Evolutionary conservation across 2,797 vertebrate species (phyloP).

Genomic region (Macrochelys suwanniensis): DNA sequence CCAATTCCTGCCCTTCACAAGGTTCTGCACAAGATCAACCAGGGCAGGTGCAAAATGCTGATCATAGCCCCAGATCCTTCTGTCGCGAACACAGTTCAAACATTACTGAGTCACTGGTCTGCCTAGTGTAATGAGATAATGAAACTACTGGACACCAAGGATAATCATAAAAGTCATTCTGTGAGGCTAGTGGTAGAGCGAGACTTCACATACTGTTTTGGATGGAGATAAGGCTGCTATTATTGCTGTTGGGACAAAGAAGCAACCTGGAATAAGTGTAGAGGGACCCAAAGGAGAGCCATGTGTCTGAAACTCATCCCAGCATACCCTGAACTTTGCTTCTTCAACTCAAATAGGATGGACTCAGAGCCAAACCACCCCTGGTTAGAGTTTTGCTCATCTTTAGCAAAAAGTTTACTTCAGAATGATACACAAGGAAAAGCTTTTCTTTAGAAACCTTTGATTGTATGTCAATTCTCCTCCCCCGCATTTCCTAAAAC

Average conservation of each 20-base stretch:
- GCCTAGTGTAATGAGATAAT: background rate
- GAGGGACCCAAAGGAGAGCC: no score
- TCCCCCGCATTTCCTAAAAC: rapidly evolving
- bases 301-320: no score
- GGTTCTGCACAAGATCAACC: no score
- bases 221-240: no score
- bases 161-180: background rate
- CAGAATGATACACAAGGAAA: background rate
- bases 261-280: no score
- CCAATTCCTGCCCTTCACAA: no score
- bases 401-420: background rate
- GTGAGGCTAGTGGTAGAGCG: background rate
- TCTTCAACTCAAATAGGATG: no score
- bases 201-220: background rate
- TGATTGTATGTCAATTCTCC: background rate
- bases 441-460: background rate
- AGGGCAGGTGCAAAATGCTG: background rate
- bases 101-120: background rate
- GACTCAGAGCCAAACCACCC: no score
- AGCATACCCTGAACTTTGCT: no score
- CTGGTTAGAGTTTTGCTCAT: background rate
- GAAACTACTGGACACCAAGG: background rate
- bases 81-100: background rate
- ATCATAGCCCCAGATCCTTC: background rate
- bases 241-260: no score